Evolutionary conservation across 2,113 vertebrate species (phyloP).

Genomic region (Microtus pennsylvanicus): DNA sequence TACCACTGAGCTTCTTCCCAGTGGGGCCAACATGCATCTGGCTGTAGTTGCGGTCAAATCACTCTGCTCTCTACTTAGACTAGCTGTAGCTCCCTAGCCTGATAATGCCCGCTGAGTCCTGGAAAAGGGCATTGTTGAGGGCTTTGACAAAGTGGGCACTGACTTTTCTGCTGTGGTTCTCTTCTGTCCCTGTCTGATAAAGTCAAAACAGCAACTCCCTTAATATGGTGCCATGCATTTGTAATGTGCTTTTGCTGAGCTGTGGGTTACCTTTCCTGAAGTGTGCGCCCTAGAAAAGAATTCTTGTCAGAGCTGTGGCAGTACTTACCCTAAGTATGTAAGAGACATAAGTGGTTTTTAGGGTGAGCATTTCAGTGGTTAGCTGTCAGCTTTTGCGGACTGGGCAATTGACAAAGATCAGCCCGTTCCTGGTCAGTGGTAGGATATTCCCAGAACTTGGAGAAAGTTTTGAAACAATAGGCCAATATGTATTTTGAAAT

Average conservation of each 20-base stretch:
- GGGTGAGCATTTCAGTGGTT: constrained; percentile 25
- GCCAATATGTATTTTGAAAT: neutral
- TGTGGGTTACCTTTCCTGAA: constrained; percentile 27
- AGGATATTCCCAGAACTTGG: constrained; percentile 6
- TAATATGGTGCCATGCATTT: neutral
- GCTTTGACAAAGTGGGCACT: neutral
- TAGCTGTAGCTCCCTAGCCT: neutral
- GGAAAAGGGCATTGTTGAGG: constrained; percentile 56
- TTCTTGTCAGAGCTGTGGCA: constrained; percentile 42
- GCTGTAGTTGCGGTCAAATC: constrained; percentile 1
- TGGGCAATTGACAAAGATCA: neutral
- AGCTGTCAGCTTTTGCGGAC: constrained; percentile 17
- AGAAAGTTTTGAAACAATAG: constrained; percentile 14
- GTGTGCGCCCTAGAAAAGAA: neutral
- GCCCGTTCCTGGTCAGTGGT: neutral
- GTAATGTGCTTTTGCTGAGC: constrained; percentile 36
- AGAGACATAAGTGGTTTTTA: neutral
- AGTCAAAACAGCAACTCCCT: neutral
- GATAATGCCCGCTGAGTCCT: constrained; percentile 15
- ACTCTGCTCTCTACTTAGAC: neutral
- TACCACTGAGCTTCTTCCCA: constrained; percentile 7
- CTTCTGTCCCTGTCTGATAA: constrained; percentile 69
- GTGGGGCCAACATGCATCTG: constrained; percentile 1
- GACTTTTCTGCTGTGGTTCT: constrained; percentile 77
- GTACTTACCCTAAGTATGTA: constrained; percentile 9